Base-by-base conservation (phyloP, 2,797 vertebrate species). In the Oophaga sylvatica region DNA sequence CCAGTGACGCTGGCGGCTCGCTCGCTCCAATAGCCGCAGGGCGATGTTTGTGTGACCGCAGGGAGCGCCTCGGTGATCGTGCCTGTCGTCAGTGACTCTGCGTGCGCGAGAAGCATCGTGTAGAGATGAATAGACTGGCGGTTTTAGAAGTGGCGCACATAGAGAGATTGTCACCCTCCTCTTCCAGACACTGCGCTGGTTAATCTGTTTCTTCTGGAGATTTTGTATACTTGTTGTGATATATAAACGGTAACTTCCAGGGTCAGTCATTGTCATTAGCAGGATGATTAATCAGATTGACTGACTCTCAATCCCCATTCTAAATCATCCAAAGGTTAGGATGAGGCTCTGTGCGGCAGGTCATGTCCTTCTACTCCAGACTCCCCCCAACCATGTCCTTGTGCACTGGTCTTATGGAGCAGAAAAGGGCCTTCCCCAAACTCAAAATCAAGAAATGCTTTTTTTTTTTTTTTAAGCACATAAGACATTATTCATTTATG, bases 41-140 rank as follows among this genome's bases (percentile, higher is more conserved):
- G 60, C 20, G 12, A 65, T 80, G 79, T 80, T 80, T 80, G 31
- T 65, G 16, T 45, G 17, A 22, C 79, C 10, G 29, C 35, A 80
- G 31, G 35, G 35, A n/a, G 17, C 19, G 19, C 22, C 60, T 6
- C 6, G 6, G 19, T 35, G 35, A n/a, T 45, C 19, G 12, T 22
- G 59, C 59, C 59, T n/a, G 17, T 45, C 20, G 29, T 60, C 78
- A 45, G 10, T 63, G 35, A 80, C 20, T 29, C n/a, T 0, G 15
- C 26, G 26, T 53, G 7, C 13, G 29, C n/a, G 1, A 59, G 53
- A 57, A 29, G 8, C 15, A 29, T 26, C 76, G 20, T 63, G 57
- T 45, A 15, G 78, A 62, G 77, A 62, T 80, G 35, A 78, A 57
- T 59, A 78, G 53, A 57, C 76, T 9, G 2, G 48, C 45, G 56